Percentiles rank a stretch among this genome's conserved stretches.
phyloP scores from a whole-genome alignment of 2,888 invertebrate species.

The Cheiracanthium punctorium region DNA sequence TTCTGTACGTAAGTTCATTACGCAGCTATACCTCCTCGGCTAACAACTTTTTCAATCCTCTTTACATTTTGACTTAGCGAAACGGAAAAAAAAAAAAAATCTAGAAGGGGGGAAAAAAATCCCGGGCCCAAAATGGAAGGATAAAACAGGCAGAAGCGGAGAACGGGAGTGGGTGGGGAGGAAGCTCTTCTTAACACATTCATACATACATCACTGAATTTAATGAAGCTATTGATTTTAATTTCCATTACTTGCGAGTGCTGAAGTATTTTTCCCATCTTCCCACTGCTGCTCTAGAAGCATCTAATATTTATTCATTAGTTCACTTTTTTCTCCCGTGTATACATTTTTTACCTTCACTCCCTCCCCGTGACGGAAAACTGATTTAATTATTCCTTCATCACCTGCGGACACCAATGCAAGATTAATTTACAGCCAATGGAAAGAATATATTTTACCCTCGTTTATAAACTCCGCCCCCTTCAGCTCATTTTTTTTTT shows the following conservation, averaged over 20 bases:
- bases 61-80: constrained; percentile 54
- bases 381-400: constrained; percentile 70
- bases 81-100: constrained; percentile 66
- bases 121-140: neutral
- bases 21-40: constrained; percentile 47
- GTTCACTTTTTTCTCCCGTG: constrained; percentile 47
- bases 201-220: constrained; percentile 66
- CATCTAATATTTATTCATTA: constrained; percentile 70
- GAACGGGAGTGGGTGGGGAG: neutral
- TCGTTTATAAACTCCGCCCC: constrained; percentile 36
- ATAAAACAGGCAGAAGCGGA: neutral
- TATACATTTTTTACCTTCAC: constrained; percentile 25
- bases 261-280: constrained; percentile 41
- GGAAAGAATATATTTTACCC: constrained; percentile 53
- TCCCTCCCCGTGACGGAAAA: constrained; percentile 44
- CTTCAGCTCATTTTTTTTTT: neutral
- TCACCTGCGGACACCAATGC: constrained; percentile 62
- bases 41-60: constrained; percentile 57
- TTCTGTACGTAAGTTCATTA: constrained; percentile 48
- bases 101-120: constrained; percentile 19
- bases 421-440: constrained; percentile 70
- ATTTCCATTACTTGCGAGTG: constrained; percentile 67
- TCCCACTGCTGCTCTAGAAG: constrained; percentile 36
- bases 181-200: constrained; percentile 30
- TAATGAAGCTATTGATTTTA: constrained; percentile 71